phyloP scores from a whole-genome alignment of 1,140 invertebrate species.

The Bilobella aurantiaca region DNA sequence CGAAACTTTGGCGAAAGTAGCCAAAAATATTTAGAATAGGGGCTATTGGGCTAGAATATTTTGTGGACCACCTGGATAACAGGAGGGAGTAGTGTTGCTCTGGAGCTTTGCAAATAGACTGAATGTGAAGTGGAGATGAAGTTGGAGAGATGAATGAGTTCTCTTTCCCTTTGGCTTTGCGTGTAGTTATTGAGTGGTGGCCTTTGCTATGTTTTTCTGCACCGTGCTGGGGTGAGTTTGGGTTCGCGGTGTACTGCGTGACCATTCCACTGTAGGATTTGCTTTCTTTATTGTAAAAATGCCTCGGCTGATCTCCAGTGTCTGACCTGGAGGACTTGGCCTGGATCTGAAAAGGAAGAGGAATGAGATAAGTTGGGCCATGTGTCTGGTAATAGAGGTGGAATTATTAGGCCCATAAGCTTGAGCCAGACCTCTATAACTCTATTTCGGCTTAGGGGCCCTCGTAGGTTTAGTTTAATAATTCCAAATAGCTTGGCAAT shows the following conservation, averaged over 20 bases:
- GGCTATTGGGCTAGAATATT: not conserved
- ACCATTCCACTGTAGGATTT: too few relatives aligned
- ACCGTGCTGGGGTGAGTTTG: not conserved
- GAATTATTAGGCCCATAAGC: too few relatives aligned
- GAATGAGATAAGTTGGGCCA: not conserved
- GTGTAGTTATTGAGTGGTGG: not conserved
- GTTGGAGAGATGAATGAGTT: constrained; percentile 3
- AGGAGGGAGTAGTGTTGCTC: too few relatives aligned
- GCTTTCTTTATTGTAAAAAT: not conserved
- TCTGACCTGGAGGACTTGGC: too few relatives aligned
- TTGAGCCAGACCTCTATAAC: too few relatives aligned
- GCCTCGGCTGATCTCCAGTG: not conserved
- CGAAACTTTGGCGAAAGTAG: too few relatives aligned
- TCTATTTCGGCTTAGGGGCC: too few relatives aligned
- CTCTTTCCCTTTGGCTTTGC: not conserved
- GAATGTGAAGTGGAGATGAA: not conserved
- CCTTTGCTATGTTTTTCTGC: not conserved
- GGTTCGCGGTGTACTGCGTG: too few relatives aligned
- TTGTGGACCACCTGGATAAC: constrained; percentile 4
- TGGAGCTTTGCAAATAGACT: not conserved
- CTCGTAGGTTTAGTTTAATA: too few relatives aligned
- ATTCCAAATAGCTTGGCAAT: too few relatives aligned
- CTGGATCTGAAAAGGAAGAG: not conserved
- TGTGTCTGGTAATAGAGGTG: not conserved
- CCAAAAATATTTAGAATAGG: too few relatives aligned